Evolutionary conservation across 2,888 invertebrate species (phyloP).

Genomic region (Seira musarum): DNA sequence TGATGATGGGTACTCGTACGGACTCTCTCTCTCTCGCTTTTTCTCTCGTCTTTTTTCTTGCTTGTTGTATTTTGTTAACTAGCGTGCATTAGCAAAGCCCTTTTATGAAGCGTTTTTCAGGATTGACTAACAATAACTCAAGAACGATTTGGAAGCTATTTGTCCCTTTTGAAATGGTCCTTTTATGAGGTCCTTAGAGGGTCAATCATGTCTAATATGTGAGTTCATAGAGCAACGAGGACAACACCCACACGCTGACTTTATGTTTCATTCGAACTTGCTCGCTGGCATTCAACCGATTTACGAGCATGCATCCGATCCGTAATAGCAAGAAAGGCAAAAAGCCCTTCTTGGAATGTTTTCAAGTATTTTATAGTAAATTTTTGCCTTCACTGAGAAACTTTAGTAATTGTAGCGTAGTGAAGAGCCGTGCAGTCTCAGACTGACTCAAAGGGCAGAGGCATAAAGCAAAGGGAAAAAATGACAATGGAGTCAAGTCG

Average conservation of each 20-base stretch:
- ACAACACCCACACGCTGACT: slow-evolving; percentile 41
- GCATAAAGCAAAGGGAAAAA: neutral
- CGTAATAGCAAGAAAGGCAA: neutral
- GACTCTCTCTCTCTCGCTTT: slow-evolving; percentile 10
- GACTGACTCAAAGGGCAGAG: neutral
- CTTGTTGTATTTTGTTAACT: slow-evolving; percentile 10
- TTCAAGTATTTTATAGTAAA: neutral
- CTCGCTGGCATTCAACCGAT: slow-evolving; percentile 29
- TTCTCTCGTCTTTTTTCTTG: slow-evolving; percentile 15
- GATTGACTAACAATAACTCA: slow-evolving; percentile 38
- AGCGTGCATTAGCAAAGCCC: neutral
- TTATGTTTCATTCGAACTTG: neutral
- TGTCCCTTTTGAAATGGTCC: slow-evolving; percentile 68
- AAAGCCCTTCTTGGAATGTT: neutral
- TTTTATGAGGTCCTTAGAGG: slow-evolving; percentile 70
- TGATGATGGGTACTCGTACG: neutral
- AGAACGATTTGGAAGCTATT: slow-evolving; percentile 60
- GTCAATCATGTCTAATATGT: slow-evolving; percentile 69
- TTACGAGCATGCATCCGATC: slow-evolving; percentile 23
- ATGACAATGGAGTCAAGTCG: neutral
- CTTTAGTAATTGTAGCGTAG: slow-evolving; percentile 1
- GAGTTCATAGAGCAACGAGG: slow-evolving; percentile 54
- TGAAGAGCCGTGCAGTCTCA: slow-evolving; percentile 2
- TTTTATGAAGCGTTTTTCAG: neutral
- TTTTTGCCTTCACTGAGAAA: too few species aligned